These are phyloP conservation scores for Galeopsomyia nigrocyanea DNA, from an alignment of 2,888 invertebrate species.

Conservation along the genomic window DNA sequence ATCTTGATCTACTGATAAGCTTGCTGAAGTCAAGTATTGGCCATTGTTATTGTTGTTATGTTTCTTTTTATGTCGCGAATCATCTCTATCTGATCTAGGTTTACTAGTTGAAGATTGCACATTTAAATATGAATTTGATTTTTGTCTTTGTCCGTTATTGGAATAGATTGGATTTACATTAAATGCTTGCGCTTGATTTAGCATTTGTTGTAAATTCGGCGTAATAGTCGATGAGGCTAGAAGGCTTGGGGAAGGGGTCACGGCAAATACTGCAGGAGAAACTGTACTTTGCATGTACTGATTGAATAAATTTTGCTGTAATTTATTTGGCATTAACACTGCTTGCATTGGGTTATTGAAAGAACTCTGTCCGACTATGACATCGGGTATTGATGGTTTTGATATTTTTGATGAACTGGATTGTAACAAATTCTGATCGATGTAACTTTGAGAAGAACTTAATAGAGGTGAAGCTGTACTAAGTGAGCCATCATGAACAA, in stretches of 20 bases:
- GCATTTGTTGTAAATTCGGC: constrained; percentile 49
- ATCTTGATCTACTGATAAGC: constrained; percentile 57
- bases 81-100: constrained; percentile 45
- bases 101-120: constrained; percentile 45
- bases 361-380: constrained; percentile 63
- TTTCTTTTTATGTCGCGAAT: constrained; percentile 50
- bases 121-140: constrained; percentile 49
- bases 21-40: constrained; percentile 59
- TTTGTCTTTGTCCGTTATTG: constrained; percentile 58
- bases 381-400: constrained; percentile 58
- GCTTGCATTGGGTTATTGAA: constrained; percentile 60
- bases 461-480: constrained; percentile 57
- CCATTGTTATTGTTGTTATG: constrained; percentile 44
- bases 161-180: constrained; percentile 54
- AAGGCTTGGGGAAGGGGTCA: constrained; percentile 51
- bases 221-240: constrained; percentile 48
- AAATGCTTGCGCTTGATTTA: constrained; percentile 46
- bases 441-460: constrained; percentile 51
- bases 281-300: constrained; percentile 43
- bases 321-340: constrained; percentile 52
- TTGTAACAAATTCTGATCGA: constrained; percentile 40
- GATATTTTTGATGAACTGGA: constrained; percentile 48
- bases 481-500: constrained; percentile 55
- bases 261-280: constrained; percentile 42
- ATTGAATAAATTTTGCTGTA: constrained; percentile 39